Evolutionary conservation across 23 tunicate species (phyloP).

Genomic region (Trididemnum nubilum): DNA sequence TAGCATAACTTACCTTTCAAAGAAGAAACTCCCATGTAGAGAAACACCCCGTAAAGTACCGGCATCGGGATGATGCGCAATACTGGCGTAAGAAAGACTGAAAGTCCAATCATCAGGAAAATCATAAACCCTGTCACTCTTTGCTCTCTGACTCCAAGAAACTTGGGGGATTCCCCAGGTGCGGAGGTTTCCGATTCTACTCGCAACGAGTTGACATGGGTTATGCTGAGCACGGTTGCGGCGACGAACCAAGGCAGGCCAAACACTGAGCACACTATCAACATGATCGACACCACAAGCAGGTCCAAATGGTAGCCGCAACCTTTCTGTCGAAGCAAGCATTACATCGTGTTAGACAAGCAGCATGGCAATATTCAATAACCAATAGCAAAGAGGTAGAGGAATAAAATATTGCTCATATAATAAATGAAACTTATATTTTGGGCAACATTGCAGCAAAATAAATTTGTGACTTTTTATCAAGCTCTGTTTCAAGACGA

Average conservation of each 20-base stretch:
- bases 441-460: too few relatives aligned
- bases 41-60: slow-evolving; percentile 93
- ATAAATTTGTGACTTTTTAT: too few relatives aligned
- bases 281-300: slow-evolving; percentile 84
- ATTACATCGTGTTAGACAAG: too few relatives aligned
- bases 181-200: slow-evolving; percentile 90
- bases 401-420: too few relatives aligned
- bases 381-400: too few relatives aligned
- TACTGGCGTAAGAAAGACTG: slow-evolving; percentile 87
- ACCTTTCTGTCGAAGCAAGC: slow-evolving; percentile 70
- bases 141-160: slow-evolving; percentile 92
- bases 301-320: slow-evolving; percentile 96
- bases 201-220: slow-evolving; percentile 95
- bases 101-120: slow-evolving; percentile 92
- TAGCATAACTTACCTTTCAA: slow-evolving; percentile 66
- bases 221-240: slow-evolving; percentile 95
- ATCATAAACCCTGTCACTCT: slow-evolving; percentile 95
- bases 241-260: slow-evolving; percentile 99
- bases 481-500: too few relatives aligned
- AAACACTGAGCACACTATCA: slow-evolving; percentile 87
- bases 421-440: too few relatives aligned
- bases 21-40: slow-evolving; percentile 97
- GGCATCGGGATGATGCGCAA: slow-evolving; percentile 94
- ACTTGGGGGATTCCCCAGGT: slow-evolving; percentile 93
- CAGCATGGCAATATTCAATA: too few relatives aligned